phyloP scores from a whole-genome alignment of 2,888 invertebrate genomes.

The Torymus aiolomorphi region DNA sequence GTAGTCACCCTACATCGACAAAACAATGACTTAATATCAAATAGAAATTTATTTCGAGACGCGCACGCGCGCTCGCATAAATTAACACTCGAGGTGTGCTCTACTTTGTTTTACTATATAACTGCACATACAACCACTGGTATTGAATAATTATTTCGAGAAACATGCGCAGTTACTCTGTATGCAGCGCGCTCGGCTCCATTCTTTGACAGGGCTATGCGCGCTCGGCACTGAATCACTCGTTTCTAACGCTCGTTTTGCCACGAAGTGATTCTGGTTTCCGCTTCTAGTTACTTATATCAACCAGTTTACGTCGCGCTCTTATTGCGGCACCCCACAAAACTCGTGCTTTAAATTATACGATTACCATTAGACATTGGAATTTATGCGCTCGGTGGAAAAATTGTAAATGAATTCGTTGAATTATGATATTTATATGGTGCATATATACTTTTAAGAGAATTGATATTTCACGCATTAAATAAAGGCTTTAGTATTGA shows the following conservation, averaged over 20 bases:
- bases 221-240: constrained; percentile 2
- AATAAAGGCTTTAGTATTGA: too few relatives aligned
- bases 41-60: too few relatives aligned
- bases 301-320: constrained; percentile 7
- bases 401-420: not conserved
- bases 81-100: too few relatives aligned
- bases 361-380: constrained; percentile 1
- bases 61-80: too few relatives aligned
- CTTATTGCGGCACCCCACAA: not conserved
- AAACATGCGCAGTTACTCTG: not conserved
- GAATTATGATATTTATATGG: not conserved
- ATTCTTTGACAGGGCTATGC: not conserved
- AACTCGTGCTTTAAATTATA: constrained; percentile 6
- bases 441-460: too few relatives aligned
- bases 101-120: too few relatives aligned
- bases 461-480: too few relatives aligned
- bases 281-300: constrained; percentile 26
- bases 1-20: too few relatives aligned
- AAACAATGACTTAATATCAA: too few relatives aligned
- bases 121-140: not conserved
- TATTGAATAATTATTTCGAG: constrained; percentile 10
- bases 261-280: constrained; percentile 14
- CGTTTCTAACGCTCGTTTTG: constrained; percentile 12
- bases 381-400: constrained; percentile 10
- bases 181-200: not conserved